Evolutionary conservation across 2,113 vertebrate genomes (phyloP), one percentile per base, ranked within the genome.

Genomic region (Dunckerocampus dactyliophorus): DNA sequence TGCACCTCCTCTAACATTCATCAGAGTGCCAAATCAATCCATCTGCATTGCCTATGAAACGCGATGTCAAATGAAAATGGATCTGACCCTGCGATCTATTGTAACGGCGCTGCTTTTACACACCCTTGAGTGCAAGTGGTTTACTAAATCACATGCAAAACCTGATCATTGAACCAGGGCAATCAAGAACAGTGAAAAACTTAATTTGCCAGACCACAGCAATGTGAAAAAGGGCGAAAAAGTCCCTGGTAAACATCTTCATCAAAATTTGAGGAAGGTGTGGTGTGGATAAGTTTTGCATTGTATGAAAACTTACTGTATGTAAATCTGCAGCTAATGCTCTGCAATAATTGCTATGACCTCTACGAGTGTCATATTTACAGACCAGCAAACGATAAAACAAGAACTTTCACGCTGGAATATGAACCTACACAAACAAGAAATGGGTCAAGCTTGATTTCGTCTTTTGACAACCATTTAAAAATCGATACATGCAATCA

Each of bases 1-100:
- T 3, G 65, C 20, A 67, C 65, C 72, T 65, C 24, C 58, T 58
- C 52, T 57, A 69, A 69, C 80, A 73, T 37, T 56, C 62, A 57
- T 22, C 42, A 22, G 34, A 58, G 72, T 69, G 51, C 39, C 47
- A 47, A 76, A 74, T 86, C 74, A 76, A 79, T 82, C 71, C 52
- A 21, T 75, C 74, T 74, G 47, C 71, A 58, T 59, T 9, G 1
- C 46, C 59, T 65, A 68, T 39, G 65, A 72, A 72, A 82, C 59
- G 51, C 62, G 64, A 67, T 69, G 65, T 77, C 54, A 80, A 79
- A 84, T 69, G 31, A 78, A 82, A 79, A 83, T 76, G 62, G 70
- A 65, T 72, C 68, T 65, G 79, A 83, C 76, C 77, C 60, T 15
- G 63, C 65, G 72, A 68, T 80, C 65, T 65, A 58, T 65, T 77